A percentile compares a stretch with the other conserved stretches of the same genome.
Evolutionary conservation across 2,888 invertebrate genomes (phyloP).

Genomic region (Apamea anceps): DNA sequence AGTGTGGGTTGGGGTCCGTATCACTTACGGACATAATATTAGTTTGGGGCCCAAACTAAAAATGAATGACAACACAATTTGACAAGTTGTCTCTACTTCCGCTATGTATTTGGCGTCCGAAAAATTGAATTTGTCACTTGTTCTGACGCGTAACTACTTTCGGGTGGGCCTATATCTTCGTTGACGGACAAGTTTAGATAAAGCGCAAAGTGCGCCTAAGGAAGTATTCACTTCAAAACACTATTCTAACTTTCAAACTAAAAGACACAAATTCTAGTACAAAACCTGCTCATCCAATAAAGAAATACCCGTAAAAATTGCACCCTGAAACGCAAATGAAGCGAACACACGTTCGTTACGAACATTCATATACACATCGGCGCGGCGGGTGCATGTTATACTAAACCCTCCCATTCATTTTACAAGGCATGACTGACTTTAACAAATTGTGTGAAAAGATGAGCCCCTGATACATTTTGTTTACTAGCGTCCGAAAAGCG

Average conservation of each 20-base stretch:
- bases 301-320: constrained; percentile 30
- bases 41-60: too few relatives aligned
- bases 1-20: too few relatives aligned
- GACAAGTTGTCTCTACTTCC: too few relatives aligned
- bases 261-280: neutral
- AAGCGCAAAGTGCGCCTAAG: neutral
- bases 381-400: constrained; percentile 43
- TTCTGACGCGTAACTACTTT: too few relatives aligned
- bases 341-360: constrained; percentile 39
- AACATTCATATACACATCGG: constrained; percentile 37
- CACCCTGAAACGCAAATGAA: constrained; percentile 52
- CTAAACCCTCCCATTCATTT: constrained; percentile 50
- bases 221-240: neutral
- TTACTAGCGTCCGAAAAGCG: constrained; percentile 20
- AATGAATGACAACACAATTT: too few relatives aligned
- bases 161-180: too few relatives aligned
- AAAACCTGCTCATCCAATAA: constrained; percentile 20
- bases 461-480: constrained; percentile 52
- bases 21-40: too few relatives aligned
- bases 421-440: constrained; percentile 40
- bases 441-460: constrained; percentile 63
- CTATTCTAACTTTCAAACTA: neutral
- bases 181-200: neutral
- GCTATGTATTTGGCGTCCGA: too few relatives aligned
- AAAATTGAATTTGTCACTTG: too few relatives aligned